Base-by-base conservation (phyloP, 2,888 invertebrate genomes). In the Eupithecia tripunctaria region DNA sequence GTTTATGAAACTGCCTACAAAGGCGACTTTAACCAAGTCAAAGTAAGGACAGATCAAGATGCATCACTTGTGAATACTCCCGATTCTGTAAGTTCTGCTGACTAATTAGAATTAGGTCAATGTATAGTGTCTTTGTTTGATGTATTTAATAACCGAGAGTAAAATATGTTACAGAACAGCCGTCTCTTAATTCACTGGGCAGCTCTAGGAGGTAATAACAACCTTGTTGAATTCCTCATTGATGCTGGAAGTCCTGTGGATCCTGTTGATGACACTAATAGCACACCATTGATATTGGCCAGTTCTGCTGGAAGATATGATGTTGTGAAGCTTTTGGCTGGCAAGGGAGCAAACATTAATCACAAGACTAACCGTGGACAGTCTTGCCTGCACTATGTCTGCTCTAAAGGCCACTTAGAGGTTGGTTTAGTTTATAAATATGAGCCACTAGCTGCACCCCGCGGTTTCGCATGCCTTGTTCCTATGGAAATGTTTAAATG, bases 331-430 rank as follows among this genome's bases (percentile, higher is more conserved):
- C 86, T 96, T 2, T 89, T 98, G 25, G 85, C 98, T 73, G 91
- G 95, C 21, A 95, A 96, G 84, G 96, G 96, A 59, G 97, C 97
- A 18, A 93, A 97, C 88, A 95, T 98, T 0, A 96, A 97, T 91
- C 96, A 96, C 67, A 95, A 96, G 82, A 97, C 96, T 70, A 90
- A 88, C 74, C 96, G 96, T 73, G 97, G 97, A 0, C 98, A 98
- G 88, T 96, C 97, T 51, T 95, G 98, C 12, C 89, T 98, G 68
- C 98, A 98, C 85, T 98, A 98, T 94, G 97, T 97, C 60, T 96
- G 97, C 75, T 98, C 98, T 0, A 98, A 98, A 91, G 97, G 97
- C 73, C 96, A 97, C 95, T 91, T 95, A 80, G 95, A 96, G 89
- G 97, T 97, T 75, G 62, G 25, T 56, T 21, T 21, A 25, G 12